Conservation (phyloP, 2,113 vertebrate species). For the Cyphomyrus discorhynchus region DNA sequence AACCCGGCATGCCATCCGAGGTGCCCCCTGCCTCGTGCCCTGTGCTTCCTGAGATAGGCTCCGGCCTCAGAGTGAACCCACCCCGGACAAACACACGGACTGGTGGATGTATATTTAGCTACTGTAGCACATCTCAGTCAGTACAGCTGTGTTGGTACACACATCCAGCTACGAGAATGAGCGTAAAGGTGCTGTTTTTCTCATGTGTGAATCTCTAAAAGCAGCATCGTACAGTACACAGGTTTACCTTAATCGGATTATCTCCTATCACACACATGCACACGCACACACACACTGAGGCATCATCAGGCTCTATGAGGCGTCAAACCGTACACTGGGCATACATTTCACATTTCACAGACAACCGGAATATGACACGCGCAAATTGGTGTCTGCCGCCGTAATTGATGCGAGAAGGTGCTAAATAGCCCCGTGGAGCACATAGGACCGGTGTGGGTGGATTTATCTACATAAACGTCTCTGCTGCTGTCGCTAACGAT, state of each 20-base stretch:
- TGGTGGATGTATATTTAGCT: background rate
- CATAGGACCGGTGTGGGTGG: background rate
- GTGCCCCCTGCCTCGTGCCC: background rate
- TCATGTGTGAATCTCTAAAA: background rate
- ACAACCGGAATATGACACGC: background rate
- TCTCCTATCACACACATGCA: background rate
- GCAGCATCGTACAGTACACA: background rate
- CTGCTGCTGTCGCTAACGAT: background rate
- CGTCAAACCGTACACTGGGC: background rate
- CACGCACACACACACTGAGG: background rate
- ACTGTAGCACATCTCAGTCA: background rate
- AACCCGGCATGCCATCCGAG: background rate
- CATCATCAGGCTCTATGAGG: background rate
- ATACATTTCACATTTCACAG: background rate
- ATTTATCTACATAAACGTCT: background rate
- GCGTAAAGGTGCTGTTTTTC: background rate
- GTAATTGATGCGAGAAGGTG: background rate
- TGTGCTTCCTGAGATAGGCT: background rate
- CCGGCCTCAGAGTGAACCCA: background rate
- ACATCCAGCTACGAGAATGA: background rate
- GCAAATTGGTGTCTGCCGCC: background rate
- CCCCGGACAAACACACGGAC: background rate
- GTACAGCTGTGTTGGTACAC: background rate
- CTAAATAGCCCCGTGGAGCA: background rate
- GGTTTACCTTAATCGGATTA: conserved; percentile 2